Base-by-base conservation (phyloP, 2,113 vertebrate species). In the Ammodytes dubius region DNA sequence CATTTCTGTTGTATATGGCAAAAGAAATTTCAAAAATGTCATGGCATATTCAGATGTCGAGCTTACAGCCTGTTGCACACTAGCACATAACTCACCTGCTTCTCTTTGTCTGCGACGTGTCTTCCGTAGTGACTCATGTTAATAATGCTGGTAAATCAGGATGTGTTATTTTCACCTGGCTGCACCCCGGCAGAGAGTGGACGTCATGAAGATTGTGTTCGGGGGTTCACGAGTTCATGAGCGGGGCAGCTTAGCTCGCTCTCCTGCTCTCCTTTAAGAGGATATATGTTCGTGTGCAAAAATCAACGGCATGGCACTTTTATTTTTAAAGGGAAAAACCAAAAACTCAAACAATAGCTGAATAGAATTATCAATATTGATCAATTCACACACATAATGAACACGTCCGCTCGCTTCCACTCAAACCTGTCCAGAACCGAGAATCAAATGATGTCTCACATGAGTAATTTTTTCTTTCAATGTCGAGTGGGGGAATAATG, bases 401-500 rank as follows among this genome's bases (percentile, higher is more conserved):
- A 13, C 19, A 35, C 10, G 10, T 2, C 39, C 54, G 39, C 12
- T 47, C 5, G 9, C 19, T 60, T 49, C 2, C n/a, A 6, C 9
- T 27, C n/a, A 59, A 49, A 57, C 53, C 35, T n/a, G 0, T 19
- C 5, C 19, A 7, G 39, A 27, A 13, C 2, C 15, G 15, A 60
- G 15, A 74, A 12, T 42, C 53, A 6, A 47, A 76, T 17, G 57
- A 76, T 17, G 57, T 5, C n/a, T 67, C 35, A 4, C 1, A 27
- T 27, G 27, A 27, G 27, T 19, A 7, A 53, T 40, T 37, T 39
- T 42, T 50, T 39, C 10, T 54, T 65, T 37, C 69, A 46, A 43
- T 57, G 75, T 75, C 39, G 27, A 71, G 27, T 27, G 27, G 27
- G 69, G 74, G 65, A 78, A 83, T 77, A 77, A 87, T 17, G 81